phyloP scores from a whole-genome alignment of 1,140 invertebrate species.

The Drosophila setifemur region DNA sequence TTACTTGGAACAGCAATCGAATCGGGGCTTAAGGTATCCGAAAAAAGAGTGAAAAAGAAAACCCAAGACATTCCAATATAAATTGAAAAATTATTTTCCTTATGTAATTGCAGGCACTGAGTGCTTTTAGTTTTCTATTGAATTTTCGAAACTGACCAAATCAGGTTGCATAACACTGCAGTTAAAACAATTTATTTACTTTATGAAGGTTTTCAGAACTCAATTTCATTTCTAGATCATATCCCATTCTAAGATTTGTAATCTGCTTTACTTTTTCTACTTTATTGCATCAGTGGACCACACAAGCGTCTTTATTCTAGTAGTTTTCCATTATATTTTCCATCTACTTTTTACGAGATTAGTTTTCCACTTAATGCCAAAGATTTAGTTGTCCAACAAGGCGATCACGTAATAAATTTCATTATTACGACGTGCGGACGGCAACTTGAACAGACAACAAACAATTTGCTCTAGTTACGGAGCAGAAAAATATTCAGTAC shows the following conservation, averaged over 20 bases:
- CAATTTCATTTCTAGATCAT: background rate
- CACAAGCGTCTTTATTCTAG: slow-evolving; percentile 14
- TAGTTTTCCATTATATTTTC: slow-evolving; percentile 44
- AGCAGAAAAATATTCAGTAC: background rate
- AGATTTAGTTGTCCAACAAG: slow-evolving; percentile 11
- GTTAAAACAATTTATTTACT: slow-evolving; percentile 11
- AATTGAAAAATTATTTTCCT: slow-evolving; percentile 24
- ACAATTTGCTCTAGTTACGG: too few species aligned
- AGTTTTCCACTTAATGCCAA: slow-evolving; percentile 28
- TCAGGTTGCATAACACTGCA: slow-evolving; percentile 30
- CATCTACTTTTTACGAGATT: slow-evolving; percentile 52
- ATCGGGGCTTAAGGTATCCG: background rate
- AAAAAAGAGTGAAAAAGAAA: slow-evolving; percentile 7
- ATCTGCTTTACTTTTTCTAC: slow-evolving; percentile 5
- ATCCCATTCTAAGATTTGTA: background rate
- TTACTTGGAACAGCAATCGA: slow-evolving; percentile 28
- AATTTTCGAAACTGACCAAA: slow-evolving; percentile 26
- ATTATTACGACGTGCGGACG: slow-evolving; percentile 37
- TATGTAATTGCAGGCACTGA: slow-evolving; percentile 33
- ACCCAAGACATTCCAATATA: slow-evolving; percentile 2
- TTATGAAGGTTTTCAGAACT: background rate
- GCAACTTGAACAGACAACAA: slow-evolving; percentile 11
- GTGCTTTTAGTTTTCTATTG: slow-evolving; percentile 23
- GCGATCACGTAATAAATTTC: slow-evolving; percentile 69
- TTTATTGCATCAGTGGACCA: slow-evolving; percentile 33